A percentile compares a stretch with the other conserved stretches of the same genome.
phyloP scores from a whole-genome alignment of 2,797 vertebrate species.

The Neosilurus mollespiculum region DNA sequence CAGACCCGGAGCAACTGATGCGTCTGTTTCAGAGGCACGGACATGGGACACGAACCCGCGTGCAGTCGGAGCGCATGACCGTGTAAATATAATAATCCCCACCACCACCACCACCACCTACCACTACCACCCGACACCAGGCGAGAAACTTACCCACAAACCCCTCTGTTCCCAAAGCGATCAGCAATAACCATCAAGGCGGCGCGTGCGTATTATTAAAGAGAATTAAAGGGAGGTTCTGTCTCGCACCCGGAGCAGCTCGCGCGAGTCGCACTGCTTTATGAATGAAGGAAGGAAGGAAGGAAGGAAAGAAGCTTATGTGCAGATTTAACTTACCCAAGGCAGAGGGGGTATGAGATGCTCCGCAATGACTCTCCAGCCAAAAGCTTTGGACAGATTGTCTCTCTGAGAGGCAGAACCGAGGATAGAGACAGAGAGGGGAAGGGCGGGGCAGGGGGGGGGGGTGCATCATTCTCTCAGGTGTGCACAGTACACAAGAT shows the following conservation, averaged over 20 bases:
- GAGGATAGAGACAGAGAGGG: slow-evolving; percentile 56
- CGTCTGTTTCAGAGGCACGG: slow-evolving; percentile 45
- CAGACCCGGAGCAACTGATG: slow-evolving; percentile 33
- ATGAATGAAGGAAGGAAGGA: slow-evolving; percentile 23
- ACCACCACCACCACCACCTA: no score
- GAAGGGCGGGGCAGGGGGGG: slow-evolving; percentile 41
- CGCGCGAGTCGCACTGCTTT: not conserved
- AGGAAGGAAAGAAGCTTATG: slow-evolving; percentile 16
- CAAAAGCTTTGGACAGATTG: slow-evolving; percentile 62
- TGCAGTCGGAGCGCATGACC: slow-evolving; percentile 28
- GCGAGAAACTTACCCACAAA: not conserved
- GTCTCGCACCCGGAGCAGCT: not conserved
- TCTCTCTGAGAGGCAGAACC: slow-evolving; percentile 55
- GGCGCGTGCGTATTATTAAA: not conserved
- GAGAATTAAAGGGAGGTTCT: not conserved
- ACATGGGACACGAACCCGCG: slow-evolving; percentile 36
- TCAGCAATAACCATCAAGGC: no score
- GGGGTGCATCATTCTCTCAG: slow-evolving; percentile 41
- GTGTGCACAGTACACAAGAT: slow-evolving; percentile 25
- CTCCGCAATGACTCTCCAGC: slow-evolving; percentile 66
- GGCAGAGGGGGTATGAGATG: slow-evolving; percentile 48
- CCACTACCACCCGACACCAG: no score
- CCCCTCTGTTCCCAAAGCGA: not conserved
- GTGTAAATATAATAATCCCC: not conserved
- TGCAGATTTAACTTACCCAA: slow-evolving; percentile 65